Percentiles rank a stretch among this genome's conserved stretches.
Conservation (phyloP, 2,888 invertebrate genomes). For the Ametastegia equiseti region DNA sequence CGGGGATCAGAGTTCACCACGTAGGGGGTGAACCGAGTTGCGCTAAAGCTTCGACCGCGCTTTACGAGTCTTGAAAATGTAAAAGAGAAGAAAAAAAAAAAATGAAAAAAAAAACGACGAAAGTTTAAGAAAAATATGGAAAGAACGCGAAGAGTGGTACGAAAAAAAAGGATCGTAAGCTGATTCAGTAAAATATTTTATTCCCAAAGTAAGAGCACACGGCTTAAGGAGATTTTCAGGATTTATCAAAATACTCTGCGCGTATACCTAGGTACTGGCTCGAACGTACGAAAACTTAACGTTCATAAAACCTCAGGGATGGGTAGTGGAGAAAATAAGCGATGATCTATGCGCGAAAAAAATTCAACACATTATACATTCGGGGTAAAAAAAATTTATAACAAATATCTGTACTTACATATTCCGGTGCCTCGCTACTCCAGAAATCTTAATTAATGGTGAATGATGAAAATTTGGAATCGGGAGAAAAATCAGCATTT, state of each 20-base stretch:
- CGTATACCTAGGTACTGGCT: not conserved
- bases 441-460: no score
- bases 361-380: no score
- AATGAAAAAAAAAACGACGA: not conserved
- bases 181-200: slow-evolving; percentile 1
- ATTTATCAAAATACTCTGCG: slow-evolving; percentile 10
- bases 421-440: no score
- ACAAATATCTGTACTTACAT: no score
- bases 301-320: not conserved
- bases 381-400: not conserved
- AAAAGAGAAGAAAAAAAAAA: not conserved
- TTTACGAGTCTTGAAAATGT: slow-evolving; percentile 6
- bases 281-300: not conserved
- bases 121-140: not conserved
- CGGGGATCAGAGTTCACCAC: slow-evolving; percentile 14
- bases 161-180: slow-evolving; percentile 11
- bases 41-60: not conserved
- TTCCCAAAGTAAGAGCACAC: not conserved
- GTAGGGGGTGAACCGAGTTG: not conserved
- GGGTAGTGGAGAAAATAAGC: not conserved
- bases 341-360: not conserved
- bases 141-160: not conserved
- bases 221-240: slow-evolving; percentile 28
- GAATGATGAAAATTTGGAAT: not conserved
- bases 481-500: not conserved